Evolutionary conservation across 2,797 vertebrate genomes (phyloP).

Genomic region (Borostomias antarcticus): DNA sequence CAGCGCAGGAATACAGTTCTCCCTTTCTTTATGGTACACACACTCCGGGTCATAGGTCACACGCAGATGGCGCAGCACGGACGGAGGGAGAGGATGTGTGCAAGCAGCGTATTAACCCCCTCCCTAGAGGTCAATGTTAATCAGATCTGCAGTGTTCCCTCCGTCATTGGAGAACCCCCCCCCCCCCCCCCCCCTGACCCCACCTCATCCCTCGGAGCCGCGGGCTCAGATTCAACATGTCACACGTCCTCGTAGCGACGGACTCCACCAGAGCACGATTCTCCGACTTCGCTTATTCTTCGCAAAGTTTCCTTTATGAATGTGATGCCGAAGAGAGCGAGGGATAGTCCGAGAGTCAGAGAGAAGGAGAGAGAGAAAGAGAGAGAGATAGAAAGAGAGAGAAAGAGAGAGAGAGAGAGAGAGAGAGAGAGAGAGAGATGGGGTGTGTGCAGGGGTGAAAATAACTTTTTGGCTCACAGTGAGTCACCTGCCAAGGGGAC

Average conservation of each 20-base stretch:
- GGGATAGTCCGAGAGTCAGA: too few relatives aligned
- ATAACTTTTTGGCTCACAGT: too few relatives aligned
- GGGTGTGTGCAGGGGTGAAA: conserved; percentile 17
- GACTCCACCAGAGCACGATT: background rate
- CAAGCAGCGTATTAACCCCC: conserved; percentile 34
- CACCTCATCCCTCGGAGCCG: background rate
- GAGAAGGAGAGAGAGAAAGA: too few relatives aligned
- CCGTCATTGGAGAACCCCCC: background rate
- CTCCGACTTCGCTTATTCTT: too few relatives aligned
- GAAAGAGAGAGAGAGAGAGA: background rate
- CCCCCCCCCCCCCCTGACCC: background rate
- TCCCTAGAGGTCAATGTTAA: conserved; percentile 33
- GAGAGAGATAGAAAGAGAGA: too few relatives aligned
- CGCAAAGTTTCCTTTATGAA: background rate
- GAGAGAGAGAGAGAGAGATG: background rate
- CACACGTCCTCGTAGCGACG: background rate
- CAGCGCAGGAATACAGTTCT: background rate
- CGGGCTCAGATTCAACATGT: background rate
- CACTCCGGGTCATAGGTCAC: background rate
- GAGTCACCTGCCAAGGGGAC: too few relatives aligned
- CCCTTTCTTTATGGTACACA: background rate
- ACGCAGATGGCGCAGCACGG: background rate
- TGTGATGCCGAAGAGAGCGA: background rate
- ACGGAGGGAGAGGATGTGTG: background rate
- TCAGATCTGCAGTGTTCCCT: conserved; percentile 18